Conservation (phyloP, 2,113 vertebrate species). For the Epinephelus lanceolatus region DNA sequence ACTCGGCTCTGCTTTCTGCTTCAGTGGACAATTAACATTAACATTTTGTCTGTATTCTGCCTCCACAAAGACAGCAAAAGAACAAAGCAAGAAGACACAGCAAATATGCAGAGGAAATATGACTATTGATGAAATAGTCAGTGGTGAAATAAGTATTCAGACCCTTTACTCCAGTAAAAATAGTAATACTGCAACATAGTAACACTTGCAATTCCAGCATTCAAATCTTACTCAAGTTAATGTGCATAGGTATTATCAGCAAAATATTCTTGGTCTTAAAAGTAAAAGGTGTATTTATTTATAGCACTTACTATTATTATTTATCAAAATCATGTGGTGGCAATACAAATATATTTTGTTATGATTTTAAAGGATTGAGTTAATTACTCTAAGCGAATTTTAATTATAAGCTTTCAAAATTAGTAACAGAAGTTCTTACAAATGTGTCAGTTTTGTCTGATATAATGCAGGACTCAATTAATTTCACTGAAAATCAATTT, state of each 20-base stretch:
- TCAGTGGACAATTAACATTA: constrained; percentile 35
- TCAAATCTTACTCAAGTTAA: too few relatives aligned
- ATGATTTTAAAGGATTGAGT: background rate
- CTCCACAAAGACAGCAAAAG: background rate
- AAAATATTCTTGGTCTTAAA: too few relatives aligned
- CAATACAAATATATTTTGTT: too few relatives aligned
- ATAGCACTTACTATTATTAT: background rate
- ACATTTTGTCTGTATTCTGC: background rate
- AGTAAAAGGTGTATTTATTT: too few relatives aligned
- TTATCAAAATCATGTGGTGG: background rate
- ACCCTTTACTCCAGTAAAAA: background rate
- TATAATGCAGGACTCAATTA: background rate
- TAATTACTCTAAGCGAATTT: background rate
- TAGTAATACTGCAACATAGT: background rate
- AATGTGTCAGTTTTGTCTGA: too few relatives aligned
- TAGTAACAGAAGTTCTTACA: background rate
- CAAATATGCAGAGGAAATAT: background rate
- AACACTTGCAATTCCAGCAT: background rate
- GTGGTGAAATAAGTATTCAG: background rate
- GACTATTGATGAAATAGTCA: background rate
- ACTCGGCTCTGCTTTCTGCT: constrained; percentile 3
- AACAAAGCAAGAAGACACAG: background rate
- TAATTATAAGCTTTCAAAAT: background rate
- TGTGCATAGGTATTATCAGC: too few relatives aligned
- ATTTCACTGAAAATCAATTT: background rate